phyloP scores from a whole-genome alignment of 2,888 invertebrate genomes.

The Theretra japonica region DNA sequence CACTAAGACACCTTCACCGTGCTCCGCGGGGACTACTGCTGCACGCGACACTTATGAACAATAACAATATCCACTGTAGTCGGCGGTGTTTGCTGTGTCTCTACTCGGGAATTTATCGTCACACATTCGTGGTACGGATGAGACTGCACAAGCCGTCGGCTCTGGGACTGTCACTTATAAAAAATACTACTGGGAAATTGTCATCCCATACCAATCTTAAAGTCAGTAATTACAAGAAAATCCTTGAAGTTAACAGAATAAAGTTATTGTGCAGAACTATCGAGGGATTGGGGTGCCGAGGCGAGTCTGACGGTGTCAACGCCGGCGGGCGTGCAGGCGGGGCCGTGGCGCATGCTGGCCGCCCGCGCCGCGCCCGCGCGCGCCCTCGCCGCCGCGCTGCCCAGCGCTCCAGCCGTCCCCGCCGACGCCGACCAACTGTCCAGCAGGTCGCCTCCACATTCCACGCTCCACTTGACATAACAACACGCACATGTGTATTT shows the following conservation, averaged over 20 bases:
- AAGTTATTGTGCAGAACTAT: conserved; percentile 44
- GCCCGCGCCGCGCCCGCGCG: conserved; percentile 52
- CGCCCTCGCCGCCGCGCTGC: conserved; percentile 53
- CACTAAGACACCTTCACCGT: too few species aligned
- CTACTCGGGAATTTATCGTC: too few species aligned
- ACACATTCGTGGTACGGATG: too few species aligned
- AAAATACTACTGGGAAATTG: too few species aligned
- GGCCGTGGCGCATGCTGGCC: conserved; percentile 57
- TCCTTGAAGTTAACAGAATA: not conserved
- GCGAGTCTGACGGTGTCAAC: conserved; percentile 33
- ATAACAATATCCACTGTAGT: too few species aligned
- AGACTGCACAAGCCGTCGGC: too few species aligned
- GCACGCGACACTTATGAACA: too few species aligned
- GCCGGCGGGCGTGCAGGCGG: conserved; percentile 38
- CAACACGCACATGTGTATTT: not conserved
- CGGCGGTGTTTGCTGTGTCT: too few species aligned
- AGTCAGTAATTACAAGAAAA: not conserved
- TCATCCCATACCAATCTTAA: too few species aligned
- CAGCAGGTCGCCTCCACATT: not conserved
- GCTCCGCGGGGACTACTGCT: too few species aligned
- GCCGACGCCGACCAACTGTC: conserved; percentile 50
- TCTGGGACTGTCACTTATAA: too few species aligned
- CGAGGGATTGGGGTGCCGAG: conserved; percentile 41
- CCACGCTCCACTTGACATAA: not conserved
- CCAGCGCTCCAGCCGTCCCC: conserved; percentile 45